phyloP scores from a whole-genome alignment of 2,888 invertebrate species.

The Luperina nickerlii region DNA sequence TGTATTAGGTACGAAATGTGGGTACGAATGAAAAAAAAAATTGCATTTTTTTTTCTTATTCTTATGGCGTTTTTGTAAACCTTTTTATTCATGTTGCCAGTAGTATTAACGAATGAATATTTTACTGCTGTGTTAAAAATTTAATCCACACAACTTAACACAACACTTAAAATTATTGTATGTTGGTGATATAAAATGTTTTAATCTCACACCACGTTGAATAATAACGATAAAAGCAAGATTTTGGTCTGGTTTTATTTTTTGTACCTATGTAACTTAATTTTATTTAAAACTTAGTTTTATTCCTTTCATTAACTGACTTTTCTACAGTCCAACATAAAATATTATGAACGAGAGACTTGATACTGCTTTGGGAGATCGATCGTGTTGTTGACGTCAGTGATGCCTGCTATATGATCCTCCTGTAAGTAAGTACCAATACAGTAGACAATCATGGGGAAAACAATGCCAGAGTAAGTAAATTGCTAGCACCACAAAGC shows the following conservation, averaged over 20 bases:
- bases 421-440: neutral
- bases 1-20: too few relatives aligned
- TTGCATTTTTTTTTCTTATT: neutral
- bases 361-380: neutral
- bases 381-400: neutral
- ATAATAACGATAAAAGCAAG: neutral
- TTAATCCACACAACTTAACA: neutral
- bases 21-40: neutral
- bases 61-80: neutral
- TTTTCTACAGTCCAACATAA: neutral
- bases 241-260: neutral
- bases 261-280: neutral
- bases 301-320: neutral
- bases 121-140: neutral
- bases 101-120: slow-evolving; percentile 2
- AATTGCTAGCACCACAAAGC: neutral
- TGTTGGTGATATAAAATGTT: neutral
- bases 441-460: neutral
- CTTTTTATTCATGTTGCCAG: neutral
- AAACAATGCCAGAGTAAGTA: neutral
- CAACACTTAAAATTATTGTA: neutral
- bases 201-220: neutral
- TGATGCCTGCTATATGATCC: neutral
- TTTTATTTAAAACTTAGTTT: neutral
- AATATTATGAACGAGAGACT: neutral